Base-by-base conservation (phyloP, 2,113 vertebrate genomes). In the Psephotus haematonotus region DNA sequence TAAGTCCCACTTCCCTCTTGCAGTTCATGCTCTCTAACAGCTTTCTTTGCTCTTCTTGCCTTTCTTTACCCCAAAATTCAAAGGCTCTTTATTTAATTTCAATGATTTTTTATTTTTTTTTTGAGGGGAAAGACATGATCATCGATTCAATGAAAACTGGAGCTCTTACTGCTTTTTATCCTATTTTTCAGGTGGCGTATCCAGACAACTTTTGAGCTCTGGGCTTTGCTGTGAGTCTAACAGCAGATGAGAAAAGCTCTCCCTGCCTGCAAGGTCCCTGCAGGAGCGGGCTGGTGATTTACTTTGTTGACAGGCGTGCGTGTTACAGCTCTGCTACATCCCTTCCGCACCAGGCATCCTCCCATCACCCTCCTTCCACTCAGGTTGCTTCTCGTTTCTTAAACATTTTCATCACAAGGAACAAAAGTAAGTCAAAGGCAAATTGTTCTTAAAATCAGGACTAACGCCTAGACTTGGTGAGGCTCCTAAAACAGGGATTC, bases 271-370 rank as follows among this genome's bases (percentile, higher is more conserved):
- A 95, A 84, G 94, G 91, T 84, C 88, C 71, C 44, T 33, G 37
- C 80, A 86, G 53, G 86, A 94, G 63, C 4, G 1, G 47, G 92
- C 91, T 94, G 96, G 94, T 97, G 96, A 95, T 69, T 77, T 69
- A 94, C 87, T 90, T 81, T 98, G 97, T 76, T 95, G 96, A 93
- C 97, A 96, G 97, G 96, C 82, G 29, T 86, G 94, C n/a, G 43
- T 43, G 78, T 95, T 96, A 97, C 91, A 91, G 98, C 98, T 98
- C 98, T 95, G 97, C 98, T 98, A 97, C 98, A 96, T 94, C 96
- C 82, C 95, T 97, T 77, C n/a, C 60, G 1, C 5, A 3, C 69
- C 14, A 2, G 76, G 44, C 82, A 52, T 52, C 65, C 65, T 72
- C 62, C n/a, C 3, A 93, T 98, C 86, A 75, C 96, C 95, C 70